Conservation (phyloP, 2,797 vertebrate genomes). For the Rhynchonycteris naso region DNA sequence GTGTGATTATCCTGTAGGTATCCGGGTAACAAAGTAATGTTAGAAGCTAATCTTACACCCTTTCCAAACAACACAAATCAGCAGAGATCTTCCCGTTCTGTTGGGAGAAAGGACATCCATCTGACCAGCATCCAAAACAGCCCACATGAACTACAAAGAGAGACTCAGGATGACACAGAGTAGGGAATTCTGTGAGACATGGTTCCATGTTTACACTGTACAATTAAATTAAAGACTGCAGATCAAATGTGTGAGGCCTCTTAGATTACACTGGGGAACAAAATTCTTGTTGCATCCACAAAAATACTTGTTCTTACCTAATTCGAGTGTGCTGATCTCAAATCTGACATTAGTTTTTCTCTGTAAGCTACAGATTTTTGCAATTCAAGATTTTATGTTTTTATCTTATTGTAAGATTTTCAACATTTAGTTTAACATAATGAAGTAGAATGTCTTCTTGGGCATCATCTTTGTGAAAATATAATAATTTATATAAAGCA, state of each 20-base stretch:
- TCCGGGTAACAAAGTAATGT: not conserved
- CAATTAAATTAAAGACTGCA: not conserved
- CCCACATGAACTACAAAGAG: not conserved
- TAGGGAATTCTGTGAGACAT: not conserved
- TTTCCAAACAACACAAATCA: not conserved
- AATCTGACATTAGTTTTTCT: too few species aligned
- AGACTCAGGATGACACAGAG: not conserved
- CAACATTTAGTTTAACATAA: too few species aligned
- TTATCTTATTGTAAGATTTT: too few species aligned
- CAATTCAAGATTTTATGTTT: too few species aligned
- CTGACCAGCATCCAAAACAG: not conserved
- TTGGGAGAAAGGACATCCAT: not conserved
- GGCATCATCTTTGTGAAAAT: too few species aligned
- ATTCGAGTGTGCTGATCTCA: too few species aligned
- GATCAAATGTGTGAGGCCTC: rapidly evolving
- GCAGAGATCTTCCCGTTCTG: not conserved
- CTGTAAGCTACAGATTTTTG: too few species aligned
- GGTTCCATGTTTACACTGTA: rapidly evolving
- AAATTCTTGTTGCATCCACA: too few species aligned
- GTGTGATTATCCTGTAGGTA: rapidly evolving
- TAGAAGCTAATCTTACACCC: not conserved
- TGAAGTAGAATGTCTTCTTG: too few species aligned
- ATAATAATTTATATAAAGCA: too few species aligned
- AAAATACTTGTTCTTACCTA: too few species aligned
- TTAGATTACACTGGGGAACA: too few species aligned